A percentile compares a stretch with the other conserved stretches of the same genome.
Conservation (phyloP, 64 coral and sea anemone genomes). For the Montipora sp. region DNA sequence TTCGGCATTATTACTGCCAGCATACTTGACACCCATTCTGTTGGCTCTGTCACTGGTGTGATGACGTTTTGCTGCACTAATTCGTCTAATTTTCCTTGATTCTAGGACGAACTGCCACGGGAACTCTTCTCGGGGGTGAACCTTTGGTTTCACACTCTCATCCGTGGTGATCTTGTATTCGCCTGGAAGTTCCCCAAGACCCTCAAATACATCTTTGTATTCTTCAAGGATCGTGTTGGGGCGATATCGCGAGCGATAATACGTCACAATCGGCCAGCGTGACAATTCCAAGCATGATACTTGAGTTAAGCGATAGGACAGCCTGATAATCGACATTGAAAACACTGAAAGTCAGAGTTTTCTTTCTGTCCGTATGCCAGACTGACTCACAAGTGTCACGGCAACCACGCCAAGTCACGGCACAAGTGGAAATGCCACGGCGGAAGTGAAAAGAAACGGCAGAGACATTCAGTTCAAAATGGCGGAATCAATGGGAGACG, state of each 20-base stretch:
- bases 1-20: slow-evolving; percentile 32
- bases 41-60: slow-evolving; percentile 11
- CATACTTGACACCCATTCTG: slow-evolving; percentile 53
- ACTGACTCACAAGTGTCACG: not conserved
- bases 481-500: too few species aligned
- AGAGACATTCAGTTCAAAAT: too few species aligned
- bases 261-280: not conserved
- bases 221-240: too few species aligned
- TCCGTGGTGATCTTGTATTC: slow-evolving; percentile 22
- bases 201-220: not conserved
- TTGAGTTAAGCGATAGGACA: not conserved
- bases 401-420: too few species aligned
- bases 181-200: slow-evolving; percentile 32
- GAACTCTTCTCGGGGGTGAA: slow-evolving; percentile 43
- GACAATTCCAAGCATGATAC: not conserved
- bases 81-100: slow-evolving; percentile 50
- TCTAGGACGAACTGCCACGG: not conserved
- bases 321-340: not conserved
- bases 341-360: not conserved
- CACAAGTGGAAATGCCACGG: too few species aligned
- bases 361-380: not conserved
- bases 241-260: not conserved
- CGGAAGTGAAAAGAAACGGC: too few species aligned
- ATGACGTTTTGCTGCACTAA: slow-evolving; percentile 33
- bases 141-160: slow-evolving; percentile 28